Conservation (phyloP, 2,797 vertebrate species). For the Hephaestus fuliginosus region DNA sequence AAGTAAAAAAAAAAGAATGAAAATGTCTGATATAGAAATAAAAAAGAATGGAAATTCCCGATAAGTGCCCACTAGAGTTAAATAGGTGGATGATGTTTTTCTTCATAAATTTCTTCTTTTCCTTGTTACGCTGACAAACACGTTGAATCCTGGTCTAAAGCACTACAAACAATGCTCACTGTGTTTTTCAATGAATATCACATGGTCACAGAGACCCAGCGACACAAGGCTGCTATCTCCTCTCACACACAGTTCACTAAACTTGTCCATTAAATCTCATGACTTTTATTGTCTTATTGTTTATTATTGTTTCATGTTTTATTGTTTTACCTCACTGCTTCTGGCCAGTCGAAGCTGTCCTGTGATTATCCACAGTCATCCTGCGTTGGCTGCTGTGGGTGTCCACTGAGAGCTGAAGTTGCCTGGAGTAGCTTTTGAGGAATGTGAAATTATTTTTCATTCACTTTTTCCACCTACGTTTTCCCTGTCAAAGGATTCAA, state of each 20-base stretch:
- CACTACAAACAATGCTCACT: constrained; percentile 14
- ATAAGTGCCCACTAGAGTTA: neutral
- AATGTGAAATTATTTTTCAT: neutral
- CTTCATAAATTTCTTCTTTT: neutral
- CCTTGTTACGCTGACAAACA: neutral
- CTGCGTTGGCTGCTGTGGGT: neutral
- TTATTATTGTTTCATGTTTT: too few species aligned
- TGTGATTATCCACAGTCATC: neutral
- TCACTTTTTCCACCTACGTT: neutral
- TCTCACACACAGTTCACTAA: constrained; percentile 14
- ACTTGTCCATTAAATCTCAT: constrained; percentile 25
- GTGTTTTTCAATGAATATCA: constrained; percentile 52
- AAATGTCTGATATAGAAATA: too few species aligned
- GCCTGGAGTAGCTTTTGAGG: neutral
- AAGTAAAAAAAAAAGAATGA: constrained; percentile 9
- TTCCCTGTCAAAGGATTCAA: neutral
- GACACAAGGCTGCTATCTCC: constrained; percentile 44
- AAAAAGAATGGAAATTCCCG: constrained; percentile 9
- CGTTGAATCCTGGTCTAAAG: neutral
- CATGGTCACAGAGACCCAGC: constrained; percentile 34
- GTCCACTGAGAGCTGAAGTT: neutral
- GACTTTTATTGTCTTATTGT: constrained; percentile 29
- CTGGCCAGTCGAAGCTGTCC: neutral
- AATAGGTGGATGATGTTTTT: constrained; percentile 1
- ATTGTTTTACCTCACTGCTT: constrained; percentile 9